Evolutionary conservation across 2,113 vertebrate species (phyloP), one percentile per base, ranked within the genome.

Genomic region (Grammomys surdaster): DNA sequence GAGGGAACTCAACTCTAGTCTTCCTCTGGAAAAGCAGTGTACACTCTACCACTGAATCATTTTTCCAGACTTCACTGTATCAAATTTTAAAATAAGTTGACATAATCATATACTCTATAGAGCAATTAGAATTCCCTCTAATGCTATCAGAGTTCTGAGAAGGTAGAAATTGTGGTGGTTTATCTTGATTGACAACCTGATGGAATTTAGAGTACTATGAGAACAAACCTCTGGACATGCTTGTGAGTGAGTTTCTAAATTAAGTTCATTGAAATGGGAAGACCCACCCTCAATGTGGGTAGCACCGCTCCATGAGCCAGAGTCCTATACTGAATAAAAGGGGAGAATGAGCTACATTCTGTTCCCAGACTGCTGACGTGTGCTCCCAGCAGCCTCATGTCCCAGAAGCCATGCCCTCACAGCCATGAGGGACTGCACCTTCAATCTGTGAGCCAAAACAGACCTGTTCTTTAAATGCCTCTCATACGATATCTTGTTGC

Each of bases 21-120:
- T 69, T 69, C 31, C 77, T 56, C 77, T 56, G 51, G 77, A 56
- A 80, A 10, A 54, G 48, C 31, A 54, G 31, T 33, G 16, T 33
- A 54, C 48, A 36, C 31, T 54, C 77, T 80, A 9, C 31, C 51
- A 56, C 77, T 36, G 51, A 80, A 10, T 80, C 17, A 22, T 33
- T 80, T 56, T 51, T 56, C 28, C 17, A 36, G 33, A 56, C 51
- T 80, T 80, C 51, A 56, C 3, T 36, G 6, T 19, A 36, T 73
- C 24, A 40, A 60, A 13, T 92, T 95, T 95, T 92, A 73, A 77
- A 92, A 76, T 31, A 84, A 65, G 0, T 73, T 82, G 76, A 54
- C 36, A 89, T 69, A 91, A 91, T 46, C 85, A 85, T 51, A 67
- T 46, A 31, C 12, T 69, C 43, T 17, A 51, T 95, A 56, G 70